Conservation (phyloP, 2,888 invertebrate species). For the Agrotis puta region DNA sequence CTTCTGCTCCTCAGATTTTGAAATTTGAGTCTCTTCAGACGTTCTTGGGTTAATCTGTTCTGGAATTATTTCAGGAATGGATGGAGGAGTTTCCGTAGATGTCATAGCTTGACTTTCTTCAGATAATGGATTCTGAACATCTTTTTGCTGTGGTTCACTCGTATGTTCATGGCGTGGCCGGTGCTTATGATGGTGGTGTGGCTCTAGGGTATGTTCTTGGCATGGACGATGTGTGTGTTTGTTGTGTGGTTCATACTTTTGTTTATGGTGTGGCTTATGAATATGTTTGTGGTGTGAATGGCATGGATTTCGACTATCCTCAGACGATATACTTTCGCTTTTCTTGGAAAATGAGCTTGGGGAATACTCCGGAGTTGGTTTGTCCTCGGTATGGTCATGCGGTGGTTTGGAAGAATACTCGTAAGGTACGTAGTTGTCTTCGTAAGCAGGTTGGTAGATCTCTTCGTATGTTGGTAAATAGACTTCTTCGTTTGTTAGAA, state of each 20-base stretch:
- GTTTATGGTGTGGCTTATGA: neutral
- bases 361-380: neutral
- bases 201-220: neutral
- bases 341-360: neutral
- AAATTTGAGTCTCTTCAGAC: neutral
- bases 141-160: neutral
- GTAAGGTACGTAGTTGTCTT: neutral
- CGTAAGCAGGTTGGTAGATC: constrained; percentile 18
- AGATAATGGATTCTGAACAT: neutral
- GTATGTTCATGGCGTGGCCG: neutral
- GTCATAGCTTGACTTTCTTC: neutral
- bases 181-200: neutral
- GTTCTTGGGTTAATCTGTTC: neutral
- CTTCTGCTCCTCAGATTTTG: neutral
- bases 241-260: neutral
- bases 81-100: neutral
- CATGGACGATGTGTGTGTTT: neutral
- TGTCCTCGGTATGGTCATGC: neutral
- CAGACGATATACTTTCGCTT: neutral
- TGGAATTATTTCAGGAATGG: neutral
- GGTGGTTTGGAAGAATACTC: neutral
- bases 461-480: constrained; percentile 24
- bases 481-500: constrained; percentile 1
- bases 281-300: no score
- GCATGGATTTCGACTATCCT: neutral